Evolutionary conservation across 2,888 invertebrate species (phyloP).

Genomic region (Eupithecia subumbrata): DNA sequence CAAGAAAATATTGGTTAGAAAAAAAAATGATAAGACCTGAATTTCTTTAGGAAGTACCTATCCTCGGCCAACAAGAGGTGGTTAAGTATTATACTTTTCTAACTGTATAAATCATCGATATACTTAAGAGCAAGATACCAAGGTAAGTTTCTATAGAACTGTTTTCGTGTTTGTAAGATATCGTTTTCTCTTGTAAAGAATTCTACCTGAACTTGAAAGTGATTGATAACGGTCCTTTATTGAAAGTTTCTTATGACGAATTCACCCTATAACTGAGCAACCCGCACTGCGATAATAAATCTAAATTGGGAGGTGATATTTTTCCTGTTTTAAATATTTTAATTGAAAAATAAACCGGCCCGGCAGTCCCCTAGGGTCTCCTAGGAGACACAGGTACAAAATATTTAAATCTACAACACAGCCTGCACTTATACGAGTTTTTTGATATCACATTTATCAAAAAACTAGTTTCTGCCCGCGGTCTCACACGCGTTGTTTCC

Average conservation of each 20-base stretch:
- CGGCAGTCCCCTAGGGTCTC: too few species aligned
- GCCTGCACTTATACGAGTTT: too few species aligned
- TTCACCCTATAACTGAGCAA: conserved; percentile 8
- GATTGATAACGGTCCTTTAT: conserved; percentile 62
- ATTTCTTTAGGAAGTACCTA: background rate
- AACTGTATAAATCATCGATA: background rate
- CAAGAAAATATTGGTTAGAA: too few species aligned
- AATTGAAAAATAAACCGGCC: too few species aligned
- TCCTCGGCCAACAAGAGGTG: background rate
- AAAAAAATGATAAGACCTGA: background rate
- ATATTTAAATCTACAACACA: background rate
- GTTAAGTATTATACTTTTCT: background rate
- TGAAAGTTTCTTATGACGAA: conserved; percentile 43
- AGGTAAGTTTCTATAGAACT: background rate
- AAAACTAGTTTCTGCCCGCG: too few species aligned
- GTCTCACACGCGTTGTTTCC: too few species aligned
- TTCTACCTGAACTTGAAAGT: conserved; percentile 62
- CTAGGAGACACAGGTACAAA: background rate
- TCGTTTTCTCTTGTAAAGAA: conserved; percentile 18
- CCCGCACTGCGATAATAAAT: background rate
- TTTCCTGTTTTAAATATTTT: background rate
- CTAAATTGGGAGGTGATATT: background rate
- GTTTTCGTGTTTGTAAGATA: conserved; percentile 6
- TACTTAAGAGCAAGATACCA: background rate
- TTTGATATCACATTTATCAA: too few species aligned